phyloP scores from a whole-genome alignment of 2,113 vertebrate genomes.

The Protomyctophum bolini region DNA sequence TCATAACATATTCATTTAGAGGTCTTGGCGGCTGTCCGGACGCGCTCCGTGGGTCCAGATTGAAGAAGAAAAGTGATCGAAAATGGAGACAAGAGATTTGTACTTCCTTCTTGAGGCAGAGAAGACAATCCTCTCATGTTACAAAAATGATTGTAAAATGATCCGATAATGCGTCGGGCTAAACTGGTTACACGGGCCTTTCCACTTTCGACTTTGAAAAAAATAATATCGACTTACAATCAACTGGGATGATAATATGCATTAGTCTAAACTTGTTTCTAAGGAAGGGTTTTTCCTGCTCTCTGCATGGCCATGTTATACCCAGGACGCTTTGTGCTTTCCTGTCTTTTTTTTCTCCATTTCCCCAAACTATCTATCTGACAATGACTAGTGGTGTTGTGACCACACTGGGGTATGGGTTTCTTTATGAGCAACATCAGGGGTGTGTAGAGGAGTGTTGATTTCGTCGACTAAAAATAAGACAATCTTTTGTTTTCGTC shows the following conservation, averaged over 20 bases:
- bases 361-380: too few relatives aligned
- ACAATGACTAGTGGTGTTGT: too few relatives aligned
- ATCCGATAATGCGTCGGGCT: conserved; percentile 81
- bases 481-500: too few relatives aligned
- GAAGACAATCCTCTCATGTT: conserved; percentile 87
- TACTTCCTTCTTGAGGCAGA: conserved; percentile 81
- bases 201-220: conserved; percentile 57
- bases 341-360: not conserved
- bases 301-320: not conserved
- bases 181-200: conserved; percentile 78
- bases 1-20: conserved; percentile 98
- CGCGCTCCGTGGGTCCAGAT: conserved; percentile 42
- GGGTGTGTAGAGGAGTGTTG: too few relatives aligned
- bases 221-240: conserved; percentile 59
- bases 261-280: conserved; percentile 49
- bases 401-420: too few relatives aligned
- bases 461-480: too few relatives aligned
- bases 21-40: conserved; percentile 83
- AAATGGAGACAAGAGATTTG: conserved; percentile 51
- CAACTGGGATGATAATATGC: conserved; percentile 59
- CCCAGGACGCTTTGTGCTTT: not conserved
- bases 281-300: conserved; percentile 19
- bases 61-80: conserved; percentile 62
- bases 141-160: conserved; percentile 89
- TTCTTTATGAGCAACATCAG: too few relatives aligned